Conservation (phyloP, 2,113 vertebrate genomes). For the Rousettus leschenaultii region DNA sequence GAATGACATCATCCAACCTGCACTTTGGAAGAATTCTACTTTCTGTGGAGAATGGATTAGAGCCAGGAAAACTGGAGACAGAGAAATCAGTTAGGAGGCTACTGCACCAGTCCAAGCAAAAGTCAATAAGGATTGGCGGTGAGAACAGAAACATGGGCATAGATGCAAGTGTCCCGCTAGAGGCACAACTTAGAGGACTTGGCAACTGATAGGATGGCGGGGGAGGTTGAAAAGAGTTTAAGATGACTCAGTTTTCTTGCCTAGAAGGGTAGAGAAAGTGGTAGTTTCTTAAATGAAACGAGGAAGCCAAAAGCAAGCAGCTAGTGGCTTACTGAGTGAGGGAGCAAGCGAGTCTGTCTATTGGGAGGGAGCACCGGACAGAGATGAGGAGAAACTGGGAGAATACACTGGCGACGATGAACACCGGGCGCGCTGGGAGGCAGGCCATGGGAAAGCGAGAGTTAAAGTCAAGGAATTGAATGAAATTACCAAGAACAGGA, state of each 20-base stretch:
- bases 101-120: slow-evolving; percentile 33
- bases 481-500: neutral
- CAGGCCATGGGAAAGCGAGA: neutral
- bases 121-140: neutral
- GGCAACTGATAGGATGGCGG: neutral
- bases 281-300: neutral
- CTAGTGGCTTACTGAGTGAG: neutral
- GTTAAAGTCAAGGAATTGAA: neutral
- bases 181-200: neutral
- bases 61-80: slow-evolving; percentile 27
- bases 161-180: neutral
- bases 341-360: neutral
- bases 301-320: neutral
- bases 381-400: neutral
- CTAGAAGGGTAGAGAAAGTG: neutral
- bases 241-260: neutral
- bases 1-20: slow-evolving; percentile 55
- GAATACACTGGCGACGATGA: neutral
- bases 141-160: neutral
- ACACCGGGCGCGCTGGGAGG: neutral
- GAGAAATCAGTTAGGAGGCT: neutral
- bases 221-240: neutral
- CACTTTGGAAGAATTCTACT: slow-evolving; percentile 52
- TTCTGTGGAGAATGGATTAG: neutral
- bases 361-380: neutral